Evolutionary conservation across 2,797 vertebrate genomes (phyloP).

Genomic region (Macropodus opercularis): DNA sequence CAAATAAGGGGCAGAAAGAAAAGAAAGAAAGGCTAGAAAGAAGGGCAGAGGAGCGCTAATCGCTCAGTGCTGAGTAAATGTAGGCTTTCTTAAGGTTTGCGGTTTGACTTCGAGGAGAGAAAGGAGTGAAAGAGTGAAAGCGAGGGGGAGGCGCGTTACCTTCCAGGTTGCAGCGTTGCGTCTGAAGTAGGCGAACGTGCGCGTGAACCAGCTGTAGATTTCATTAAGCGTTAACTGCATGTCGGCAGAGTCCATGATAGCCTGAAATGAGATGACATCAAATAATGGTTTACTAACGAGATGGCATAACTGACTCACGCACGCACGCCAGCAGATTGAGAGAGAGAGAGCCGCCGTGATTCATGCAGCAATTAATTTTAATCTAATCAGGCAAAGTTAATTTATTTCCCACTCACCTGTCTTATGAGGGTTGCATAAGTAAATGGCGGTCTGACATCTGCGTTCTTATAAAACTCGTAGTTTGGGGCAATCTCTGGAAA

Average conservation of each 20-base stretch:
- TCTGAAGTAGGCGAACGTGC: conserved; percentile 99
- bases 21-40: conserved; percentile 90
- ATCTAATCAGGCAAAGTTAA: conserved; percentile 93
- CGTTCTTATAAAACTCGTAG: conserved; percentile 99
- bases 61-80: conserved; percentile 91
- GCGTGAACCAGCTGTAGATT: conserved; percentile 99
- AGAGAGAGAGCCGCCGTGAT: conserved; percentile 75
- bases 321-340: conserved; percentile 63
- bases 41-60: conserved; percentile 87
- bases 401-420: conserved; percentile 97
- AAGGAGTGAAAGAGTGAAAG: conserved; percentile 41
- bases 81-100: conserved; percentile 73
- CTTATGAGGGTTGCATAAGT: conserved; percentile 99
- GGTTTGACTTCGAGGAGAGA: conserved; percentile 47
- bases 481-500: conserved; percentile 99
- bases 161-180: conserved; percentile 99
- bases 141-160: conserved; percentile 81
- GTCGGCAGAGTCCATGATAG: conserved; percentile 98
- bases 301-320: conserved; percentile 67
- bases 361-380: conserved; percentile 91
- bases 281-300: conserved; percentile 91
- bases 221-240: conserved; percentile 99
- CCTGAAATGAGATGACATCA: conserved; percentile 97
- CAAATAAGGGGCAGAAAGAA: conserved; percentile 78
- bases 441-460: conserved; percentile 99